A percentile compares a stretch with the other conserved stretches of the same genome.
phyloP scores from a whole-genome alignment of 2,888 invertebrate genomes.

The Notodonta dromedarius region DNA sequence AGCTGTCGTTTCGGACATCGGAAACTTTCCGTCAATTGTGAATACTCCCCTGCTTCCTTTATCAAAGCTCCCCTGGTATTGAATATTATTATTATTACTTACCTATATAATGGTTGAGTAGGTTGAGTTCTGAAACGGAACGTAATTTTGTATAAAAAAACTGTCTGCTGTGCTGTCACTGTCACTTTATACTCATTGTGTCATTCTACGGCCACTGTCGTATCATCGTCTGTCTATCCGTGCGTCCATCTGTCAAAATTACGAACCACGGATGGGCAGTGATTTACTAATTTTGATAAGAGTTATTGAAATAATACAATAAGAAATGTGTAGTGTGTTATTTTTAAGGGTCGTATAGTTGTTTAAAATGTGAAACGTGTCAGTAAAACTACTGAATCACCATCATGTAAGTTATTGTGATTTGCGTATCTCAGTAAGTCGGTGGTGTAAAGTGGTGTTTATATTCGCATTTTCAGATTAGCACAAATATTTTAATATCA shows the following conservation, averaged over 20 bases:
- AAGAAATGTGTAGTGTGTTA: conserved; percentile 55
- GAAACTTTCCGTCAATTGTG: no score
- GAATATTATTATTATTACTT: no score
- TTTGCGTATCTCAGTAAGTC: conserved; percentile 49
- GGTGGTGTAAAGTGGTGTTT: conserved; percentile 57
- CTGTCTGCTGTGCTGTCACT: no score
- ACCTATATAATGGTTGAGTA: no score
- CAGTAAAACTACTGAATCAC: conserved; percentile 43
- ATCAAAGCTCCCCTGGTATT: no score
- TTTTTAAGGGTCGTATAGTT: conserved; percentile 41
- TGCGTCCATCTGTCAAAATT: conserved; percentile 44
- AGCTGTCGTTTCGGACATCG: no score
- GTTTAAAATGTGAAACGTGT: conserved; percentile 64
- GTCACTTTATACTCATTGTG: no score
- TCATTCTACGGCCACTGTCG: no score
- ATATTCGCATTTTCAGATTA: conserved; percentile 44
- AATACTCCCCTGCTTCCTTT: no score
- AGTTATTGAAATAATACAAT: conserved; percentile 42
- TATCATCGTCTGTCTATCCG: no score
- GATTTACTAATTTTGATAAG: conserved; percentile 54
- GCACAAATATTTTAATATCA: conserved; percentile 40
- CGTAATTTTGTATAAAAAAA: no score
- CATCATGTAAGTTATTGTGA: conserved; percentile 65
- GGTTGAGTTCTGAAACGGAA: no score
- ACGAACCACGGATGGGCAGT: conserved; percentile 51